phyloP scores from a whole-genome alignment of 1,140 invertebrate species.

The Zaprionus tsacasi region DNA sequence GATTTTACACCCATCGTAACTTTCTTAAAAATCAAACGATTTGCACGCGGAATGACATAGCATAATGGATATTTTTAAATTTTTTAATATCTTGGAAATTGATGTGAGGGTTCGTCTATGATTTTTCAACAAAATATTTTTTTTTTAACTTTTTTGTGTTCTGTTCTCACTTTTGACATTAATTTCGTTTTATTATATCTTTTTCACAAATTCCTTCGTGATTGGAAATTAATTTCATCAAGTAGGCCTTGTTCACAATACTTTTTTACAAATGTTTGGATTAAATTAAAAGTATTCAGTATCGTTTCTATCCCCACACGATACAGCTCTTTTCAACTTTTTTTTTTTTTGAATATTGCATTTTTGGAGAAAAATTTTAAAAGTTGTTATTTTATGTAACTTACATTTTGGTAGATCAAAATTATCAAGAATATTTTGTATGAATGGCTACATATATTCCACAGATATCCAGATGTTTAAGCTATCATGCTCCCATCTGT shows the following conservation, averaged over 20 bases:
- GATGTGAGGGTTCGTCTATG: too few relatives aligned
- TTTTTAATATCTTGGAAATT: too few relatives aligned
- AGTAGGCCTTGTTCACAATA: not conserved
- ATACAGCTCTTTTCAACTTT: not conserved
- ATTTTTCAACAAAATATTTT: too few relatives aligned
- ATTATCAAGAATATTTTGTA: constrained; percentile 3
- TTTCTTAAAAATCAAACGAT: too few relatives aligned
- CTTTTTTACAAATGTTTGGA: not conserved
- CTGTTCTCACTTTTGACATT: too few relatives aligned
- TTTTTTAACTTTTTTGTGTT: too few relatives aligned
- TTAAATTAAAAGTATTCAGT: not conserved
- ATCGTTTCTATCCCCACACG: not conserved
- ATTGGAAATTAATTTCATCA: too few relatives aligned
- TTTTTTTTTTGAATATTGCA: not conserved
- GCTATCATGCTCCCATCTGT: constrained; percentile 55
- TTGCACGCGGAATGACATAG: too few relatives aligned
- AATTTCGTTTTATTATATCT: too few relatives aligned
- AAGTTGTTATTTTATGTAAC: constrained; percentile 1
- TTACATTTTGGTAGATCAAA: constrained; percentile 6
- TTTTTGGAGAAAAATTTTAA: constrained; percentile 16
- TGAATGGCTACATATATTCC: constrained; percentile 47
- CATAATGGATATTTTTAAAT: too few relatives aligned
- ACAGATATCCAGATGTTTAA: constrained; percentile 62
- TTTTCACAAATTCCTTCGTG: too few relatives aligned
- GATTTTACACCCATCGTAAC: too few relatives aligned